phyloP scores from a whole-genome alignment of 2,797 vertebrate genomes.

The Enteromius fasciolatus region DNA sequence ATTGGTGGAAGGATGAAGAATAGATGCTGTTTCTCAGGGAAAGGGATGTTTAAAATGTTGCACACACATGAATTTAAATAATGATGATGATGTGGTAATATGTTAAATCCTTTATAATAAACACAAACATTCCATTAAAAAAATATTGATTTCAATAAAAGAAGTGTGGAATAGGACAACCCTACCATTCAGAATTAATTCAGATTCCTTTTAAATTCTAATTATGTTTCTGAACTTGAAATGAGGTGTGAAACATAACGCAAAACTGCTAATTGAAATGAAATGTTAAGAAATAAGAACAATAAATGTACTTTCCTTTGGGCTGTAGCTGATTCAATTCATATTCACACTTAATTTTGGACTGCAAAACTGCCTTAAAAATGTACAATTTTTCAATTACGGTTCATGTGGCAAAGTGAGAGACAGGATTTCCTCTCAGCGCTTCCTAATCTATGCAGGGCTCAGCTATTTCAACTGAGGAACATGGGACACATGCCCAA shows the following conservation, averaged over 20 bases:
- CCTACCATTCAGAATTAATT: background rate
- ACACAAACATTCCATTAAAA: background rate
- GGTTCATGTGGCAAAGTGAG: background rate
- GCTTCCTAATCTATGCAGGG: background rate
- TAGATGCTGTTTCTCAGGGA: too few species aligned
- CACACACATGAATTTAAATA: background rate
- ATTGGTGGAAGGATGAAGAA: background rate
- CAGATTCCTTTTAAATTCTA: background rate
- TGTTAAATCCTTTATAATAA: background rate
- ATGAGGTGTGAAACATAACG: background rate
- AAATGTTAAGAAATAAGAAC: background rate
- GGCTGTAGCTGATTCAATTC: too few species aligned
- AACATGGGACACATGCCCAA: constrained; percentile 8
- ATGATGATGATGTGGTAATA: background rate
- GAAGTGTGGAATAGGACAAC: background rate
- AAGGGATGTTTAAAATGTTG: background rate
- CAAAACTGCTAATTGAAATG: background rate
- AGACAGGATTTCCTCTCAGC: constrained; percentile 16
- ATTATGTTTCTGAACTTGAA: background rate
- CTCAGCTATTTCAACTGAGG: constrained; percentile 28
- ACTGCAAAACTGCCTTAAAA: background rate
- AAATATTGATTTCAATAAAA: background rate
- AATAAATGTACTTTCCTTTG: background rate
- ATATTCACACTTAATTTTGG: background rate
- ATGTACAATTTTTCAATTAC: background rate